A percentile compares a stretch with the other conserved stretches of the same genome.
Evolutionary conservation across 1,140 invertebrate genomes (phyloP).

Genomic region (Episyrphus balteatus): DNA sequence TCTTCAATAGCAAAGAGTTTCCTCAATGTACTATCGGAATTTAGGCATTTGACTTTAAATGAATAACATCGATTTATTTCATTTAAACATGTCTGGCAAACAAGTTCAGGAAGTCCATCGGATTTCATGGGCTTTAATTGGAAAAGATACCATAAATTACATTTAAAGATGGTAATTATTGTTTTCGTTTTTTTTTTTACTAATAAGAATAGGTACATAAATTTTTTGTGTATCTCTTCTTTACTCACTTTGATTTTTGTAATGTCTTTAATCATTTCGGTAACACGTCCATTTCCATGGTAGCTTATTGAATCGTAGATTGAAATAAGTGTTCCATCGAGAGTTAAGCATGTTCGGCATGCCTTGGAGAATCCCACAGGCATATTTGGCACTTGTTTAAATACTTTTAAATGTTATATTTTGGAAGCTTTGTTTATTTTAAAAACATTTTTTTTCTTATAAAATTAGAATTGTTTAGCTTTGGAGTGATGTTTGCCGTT

Average conservation of each 20-base stretch:
- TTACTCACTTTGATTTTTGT: constrained; percentile 21
- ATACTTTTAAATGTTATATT: no score
- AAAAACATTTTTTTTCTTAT: no score
- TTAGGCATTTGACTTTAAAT: constrained; percentile 32
- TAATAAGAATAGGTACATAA: background rate
- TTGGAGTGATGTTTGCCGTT: no score
- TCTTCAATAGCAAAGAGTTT: constrained; percentile 10
- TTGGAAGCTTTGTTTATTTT: no score
- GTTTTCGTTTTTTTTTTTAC: background rate
- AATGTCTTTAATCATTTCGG: constrained; percentile 26
- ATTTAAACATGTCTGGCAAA: constrained; percentile 27
- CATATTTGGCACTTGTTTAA: no score
- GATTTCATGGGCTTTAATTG: constrained; percentile 14
- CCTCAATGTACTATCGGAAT: constrained; percentile 22
- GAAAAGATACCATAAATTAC: background rate
- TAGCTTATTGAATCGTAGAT: constrained; percentile 18
- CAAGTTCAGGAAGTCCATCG: constrained; percentile 25
- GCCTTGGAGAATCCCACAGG: no score
- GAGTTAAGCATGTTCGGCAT: constrained; percentile 24
- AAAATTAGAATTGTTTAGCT: no score
- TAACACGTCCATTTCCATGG: constrained; percentile 17
- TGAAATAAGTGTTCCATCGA: constrained; percentile 22
- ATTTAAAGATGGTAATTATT: background rate
- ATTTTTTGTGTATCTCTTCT: background rate
- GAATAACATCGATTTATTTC: constrained; percentile 31